Percentiles rank a stretch among this genome's conserved stretches.
These are phyloP conservation scores for Agriopis marginaria DNA, from an alignment of 2,888 invertebrate species.

Conservation along the genomic window DNA sequence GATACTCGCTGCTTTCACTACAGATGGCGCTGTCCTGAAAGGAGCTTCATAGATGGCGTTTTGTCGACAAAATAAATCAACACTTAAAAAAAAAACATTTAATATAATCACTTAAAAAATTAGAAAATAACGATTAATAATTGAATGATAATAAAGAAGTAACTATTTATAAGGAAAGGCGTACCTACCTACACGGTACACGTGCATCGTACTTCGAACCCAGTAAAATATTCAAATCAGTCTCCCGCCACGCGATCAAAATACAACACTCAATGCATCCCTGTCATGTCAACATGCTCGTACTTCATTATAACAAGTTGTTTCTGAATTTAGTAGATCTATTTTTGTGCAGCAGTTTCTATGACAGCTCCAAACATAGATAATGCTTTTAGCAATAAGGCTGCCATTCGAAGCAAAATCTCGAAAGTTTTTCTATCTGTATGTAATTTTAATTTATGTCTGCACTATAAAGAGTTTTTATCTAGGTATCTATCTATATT, in stretches of 20 bases:
- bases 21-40: slow-evolving; percentile 26
- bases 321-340: slow-evolving; percentile 7
- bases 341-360: slow-evolving; percentile 1
- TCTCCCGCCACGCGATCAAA: slow-evolving; percentile 11
- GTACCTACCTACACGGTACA: no score
- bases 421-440: no score
- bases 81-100: no score
- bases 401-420: no score
- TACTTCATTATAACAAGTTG: slow-evolving; percentile 12
- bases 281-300: slow-evolving; percentile 18
- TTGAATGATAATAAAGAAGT: no score
- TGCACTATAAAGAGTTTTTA: no score
- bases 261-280: slow-evolving; percentile 4
- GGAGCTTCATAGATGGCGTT: slow-evolving; percentile 19
- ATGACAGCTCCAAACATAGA: background rate
- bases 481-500: background rate
- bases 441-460: no score
- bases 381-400: no score
- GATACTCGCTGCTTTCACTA: background rate
- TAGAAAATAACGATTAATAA: background rate
- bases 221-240: background rate
- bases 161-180: no score
- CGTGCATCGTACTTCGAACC: background rate
- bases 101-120: no score
- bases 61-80: no score